Conservation (phyloP, 2,888 invertebrate genomes). For the Euzophera pinguis region DNA sequence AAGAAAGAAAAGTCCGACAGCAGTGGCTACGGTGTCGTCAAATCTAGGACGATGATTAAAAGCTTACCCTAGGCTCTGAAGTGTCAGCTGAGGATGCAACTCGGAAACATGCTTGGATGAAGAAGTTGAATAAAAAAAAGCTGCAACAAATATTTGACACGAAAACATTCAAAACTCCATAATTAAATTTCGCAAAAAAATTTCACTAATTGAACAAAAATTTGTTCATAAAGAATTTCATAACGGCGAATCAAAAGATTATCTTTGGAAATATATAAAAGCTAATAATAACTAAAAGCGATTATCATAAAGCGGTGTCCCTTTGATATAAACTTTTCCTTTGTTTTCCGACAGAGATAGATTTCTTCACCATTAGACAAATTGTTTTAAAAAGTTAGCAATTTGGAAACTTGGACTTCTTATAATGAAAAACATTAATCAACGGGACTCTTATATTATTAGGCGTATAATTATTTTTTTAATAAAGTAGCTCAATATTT, state of each 20-base stretch:
- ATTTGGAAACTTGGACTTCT: slow-evolving; percentile 34
- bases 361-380: slow-evolving; percentile 56
- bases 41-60: no score
- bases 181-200: background rate
- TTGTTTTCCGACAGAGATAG: slow-evolving; percentile 49
- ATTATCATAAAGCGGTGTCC: slow-evolving; percentile 23
- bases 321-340: slow-evolving; percentile 48
- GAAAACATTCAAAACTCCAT: no score
- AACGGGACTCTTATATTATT: slow-evolving; percentile 15
- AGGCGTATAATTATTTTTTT: background rate
- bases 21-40: no score
- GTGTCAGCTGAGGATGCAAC: no score
- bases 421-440: slow-evolving; percentile 24
- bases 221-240: background rate
- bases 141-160: no score
- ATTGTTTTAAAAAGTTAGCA: slow-evolving; percentile 54
- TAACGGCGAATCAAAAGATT: background rate
- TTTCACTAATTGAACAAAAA: background rate
- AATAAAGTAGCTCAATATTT: background rate
- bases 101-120: no score
- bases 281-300: slow-evolving; percentile 15
- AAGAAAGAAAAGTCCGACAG: no score
- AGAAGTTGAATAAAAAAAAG: no score
- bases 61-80: no score
- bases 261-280: slow-evolving; percentile 11